These are phyloP conservation scores for Aphidius colemani DNA, from an alignment of 2,888 invertebrate species.

Conservation along the genomic window DNA sequence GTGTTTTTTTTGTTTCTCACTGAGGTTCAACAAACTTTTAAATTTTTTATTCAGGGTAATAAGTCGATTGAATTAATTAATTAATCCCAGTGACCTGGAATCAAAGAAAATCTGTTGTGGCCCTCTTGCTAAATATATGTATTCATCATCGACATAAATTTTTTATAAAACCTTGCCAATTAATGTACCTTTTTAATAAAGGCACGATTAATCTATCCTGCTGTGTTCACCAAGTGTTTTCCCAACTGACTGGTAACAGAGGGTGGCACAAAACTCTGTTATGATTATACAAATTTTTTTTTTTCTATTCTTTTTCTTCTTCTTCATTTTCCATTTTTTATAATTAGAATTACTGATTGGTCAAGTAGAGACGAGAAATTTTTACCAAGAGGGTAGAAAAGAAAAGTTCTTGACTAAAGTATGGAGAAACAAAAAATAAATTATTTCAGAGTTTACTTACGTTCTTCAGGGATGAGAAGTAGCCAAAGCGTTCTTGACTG, in stretches of 20 bases:
- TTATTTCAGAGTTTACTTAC: constrained; percentile 45
- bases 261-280: constrained; percentile 30
- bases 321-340: constrained; percentile 33
- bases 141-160: constrained; percentile 20
- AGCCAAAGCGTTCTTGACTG: constrained; percentile 57
- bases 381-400: constrained; percentile 21
- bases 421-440: not conserved
- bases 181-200: constrained; percentile 40
- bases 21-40: not conserved
- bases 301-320: too few species aligned
- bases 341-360: constrained; percentile 49
- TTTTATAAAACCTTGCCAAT: constrained; percentile 40
- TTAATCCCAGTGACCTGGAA: constrained; percentile 24
- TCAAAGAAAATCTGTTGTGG: not conserved
- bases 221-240: constrained; percentile 37
- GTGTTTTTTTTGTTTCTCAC: too few species aligned
- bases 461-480: constrained; percentile 57
- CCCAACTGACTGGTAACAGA: constrained; percentile 28
- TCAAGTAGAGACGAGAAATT: constrained; percentile 28
- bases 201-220: constrained; percentile 37
- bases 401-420: constrained; percentile 16
- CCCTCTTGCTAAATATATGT: not conserved
- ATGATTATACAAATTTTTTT: constrained; percentile 36
- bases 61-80: constrained; percentile 17
- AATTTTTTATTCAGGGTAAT: not conserved